A percentile compares a stretch with the other conserved stretches of the same genome.
Evolutionary conservation across 2,888 invertebrate species (phyloP).

Genomic region (Idaea biselata): DNA sequence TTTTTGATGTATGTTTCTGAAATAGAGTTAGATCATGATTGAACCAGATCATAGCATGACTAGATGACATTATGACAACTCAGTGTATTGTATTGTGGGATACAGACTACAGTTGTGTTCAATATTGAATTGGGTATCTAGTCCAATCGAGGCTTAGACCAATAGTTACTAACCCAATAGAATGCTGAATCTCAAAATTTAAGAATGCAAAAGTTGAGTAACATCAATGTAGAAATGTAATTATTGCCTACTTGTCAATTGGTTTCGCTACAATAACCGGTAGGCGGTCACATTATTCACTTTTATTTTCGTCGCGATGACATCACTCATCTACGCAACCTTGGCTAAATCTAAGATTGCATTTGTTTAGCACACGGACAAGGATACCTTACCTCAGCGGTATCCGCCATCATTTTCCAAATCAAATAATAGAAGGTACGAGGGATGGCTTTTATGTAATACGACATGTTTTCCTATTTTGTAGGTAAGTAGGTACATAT

Average conservation of each 20-base stretch:
- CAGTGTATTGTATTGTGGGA: no score
- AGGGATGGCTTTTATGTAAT: neutral
- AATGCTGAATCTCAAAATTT: no score
- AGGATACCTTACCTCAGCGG: constrained; percentile 16
- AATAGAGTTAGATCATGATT: no score
- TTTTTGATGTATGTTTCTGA: no score
- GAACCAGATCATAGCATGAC: no score
- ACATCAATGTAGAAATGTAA: neutral
- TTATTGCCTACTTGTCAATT: neutral
- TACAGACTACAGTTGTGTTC: no score
- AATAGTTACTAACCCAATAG: no score
- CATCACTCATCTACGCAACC: constrained; percentile 38
- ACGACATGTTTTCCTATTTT: neutral
- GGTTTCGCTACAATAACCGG: constrained; percentile 8
- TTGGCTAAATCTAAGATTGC: constrained; percentile 44
- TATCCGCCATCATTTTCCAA: constrained; percentile 16
- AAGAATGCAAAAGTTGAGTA: neutral
- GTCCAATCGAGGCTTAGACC: no score
- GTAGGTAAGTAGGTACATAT: neutral
- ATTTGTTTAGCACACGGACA: constrained; percentile 13
- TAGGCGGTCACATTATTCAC: constrained; percentile 25
- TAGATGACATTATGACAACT: no score
- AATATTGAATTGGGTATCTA: no score
- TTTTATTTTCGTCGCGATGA: constrained; percentile 49
- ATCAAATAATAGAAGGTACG: constrained; percentile 7